Conservation (phyloP, 1,140 invertebrate genomes). For the Anagrus nilaparvatae region DNA sequence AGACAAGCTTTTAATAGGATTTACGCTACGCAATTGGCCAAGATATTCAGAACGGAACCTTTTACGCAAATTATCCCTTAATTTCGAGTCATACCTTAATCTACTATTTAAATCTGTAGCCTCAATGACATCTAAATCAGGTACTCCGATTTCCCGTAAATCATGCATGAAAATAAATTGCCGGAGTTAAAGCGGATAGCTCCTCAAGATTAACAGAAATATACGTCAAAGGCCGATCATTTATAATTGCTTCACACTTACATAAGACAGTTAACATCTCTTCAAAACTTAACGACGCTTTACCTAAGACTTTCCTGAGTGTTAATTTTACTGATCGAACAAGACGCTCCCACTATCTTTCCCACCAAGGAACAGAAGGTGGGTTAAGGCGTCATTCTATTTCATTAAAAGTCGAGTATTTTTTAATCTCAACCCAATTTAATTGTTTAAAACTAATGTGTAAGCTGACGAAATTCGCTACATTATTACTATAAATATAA, state of each 20-base stretch:
- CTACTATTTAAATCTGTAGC: constrained; percentile 11
- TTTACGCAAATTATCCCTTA: constrained; percentile 5
- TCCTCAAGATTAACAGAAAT: background rate
- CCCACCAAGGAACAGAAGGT: constrained; percentile 27
- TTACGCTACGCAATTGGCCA: background rate
- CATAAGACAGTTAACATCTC: constrained; percentile 12
- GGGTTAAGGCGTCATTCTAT: constrained; percentile 35
- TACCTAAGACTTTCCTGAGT: constrained; percentile 6
- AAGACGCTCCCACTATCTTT: constrained; percentile 3
- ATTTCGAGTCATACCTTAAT: constrained; percentile 12
- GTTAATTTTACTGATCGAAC: constrained; percentile 8
- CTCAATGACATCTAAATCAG: constrained; percentile 19
- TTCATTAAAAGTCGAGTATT: constrained; percentile 12
- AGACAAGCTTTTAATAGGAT: background rate
- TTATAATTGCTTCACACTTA: constrained; percentile 11
- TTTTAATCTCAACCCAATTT: constrained; percentile 20
- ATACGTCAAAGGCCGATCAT: constrained; percentile 1
- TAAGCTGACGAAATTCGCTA: constrained; percentile 22
- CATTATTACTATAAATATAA: constrained; percentile 32
- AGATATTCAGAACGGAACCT: background rate
- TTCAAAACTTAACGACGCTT: constrained; percentile 2
- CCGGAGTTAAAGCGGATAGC: background rate
- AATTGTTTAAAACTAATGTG: constrained; percentile 20
- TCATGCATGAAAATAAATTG: background rate
- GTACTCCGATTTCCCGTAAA: constrained; percentile 12